Evolutionary conservation across 2,797 vertebrate species (phyloP).

Genomic region (Helostoma temminkii): DNA sequence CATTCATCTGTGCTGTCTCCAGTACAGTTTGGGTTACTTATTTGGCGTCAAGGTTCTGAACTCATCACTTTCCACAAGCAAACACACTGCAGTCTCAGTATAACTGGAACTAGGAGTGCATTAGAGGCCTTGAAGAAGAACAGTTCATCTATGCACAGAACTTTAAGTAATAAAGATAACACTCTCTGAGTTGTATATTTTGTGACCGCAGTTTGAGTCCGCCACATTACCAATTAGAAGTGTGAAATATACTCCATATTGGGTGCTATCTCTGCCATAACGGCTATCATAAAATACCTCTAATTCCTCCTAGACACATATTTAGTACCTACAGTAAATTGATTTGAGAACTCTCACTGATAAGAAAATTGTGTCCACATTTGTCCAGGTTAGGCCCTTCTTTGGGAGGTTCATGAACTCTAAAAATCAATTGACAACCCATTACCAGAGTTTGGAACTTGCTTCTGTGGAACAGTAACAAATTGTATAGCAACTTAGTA

Average conservation of each 20-base stretch:
- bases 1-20: neutral
- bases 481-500: neutral
- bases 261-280: neutral
- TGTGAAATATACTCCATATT: accelerated
- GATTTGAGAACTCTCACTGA: slow-evolving; percentile 2
- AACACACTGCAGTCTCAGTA: neutral
- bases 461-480: neutral
- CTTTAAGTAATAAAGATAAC: neutral
- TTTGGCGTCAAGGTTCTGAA: neutral
- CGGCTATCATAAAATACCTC: neutral
- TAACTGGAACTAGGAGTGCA: neutral
- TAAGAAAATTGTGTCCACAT: neutral
- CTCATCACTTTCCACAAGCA: too few relatives aligned
- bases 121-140: neutral
- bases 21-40: neutral
- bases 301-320: neutral
- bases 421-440: slow-evolving; percentile 19
- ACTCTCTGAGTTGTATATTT: neutral
- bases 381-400: slow-evolving; percentile 13
- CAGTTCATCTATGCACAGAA: neutral
- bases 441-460: slow-evolving; percentile 6
- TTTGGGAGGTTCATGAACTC: neutral
- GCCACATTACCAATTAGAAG: neutral
- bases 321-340: neutral
- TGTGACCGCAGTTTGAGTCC: too few relatives aligned